A percentile compares a stretch with the other conserved stretches of the same genome.
These are phyloP conservation scores for Chionodraco myersi DNA, from an alignment of 2,113 vertebrate species.

Conservation along the genomic window DNA sequence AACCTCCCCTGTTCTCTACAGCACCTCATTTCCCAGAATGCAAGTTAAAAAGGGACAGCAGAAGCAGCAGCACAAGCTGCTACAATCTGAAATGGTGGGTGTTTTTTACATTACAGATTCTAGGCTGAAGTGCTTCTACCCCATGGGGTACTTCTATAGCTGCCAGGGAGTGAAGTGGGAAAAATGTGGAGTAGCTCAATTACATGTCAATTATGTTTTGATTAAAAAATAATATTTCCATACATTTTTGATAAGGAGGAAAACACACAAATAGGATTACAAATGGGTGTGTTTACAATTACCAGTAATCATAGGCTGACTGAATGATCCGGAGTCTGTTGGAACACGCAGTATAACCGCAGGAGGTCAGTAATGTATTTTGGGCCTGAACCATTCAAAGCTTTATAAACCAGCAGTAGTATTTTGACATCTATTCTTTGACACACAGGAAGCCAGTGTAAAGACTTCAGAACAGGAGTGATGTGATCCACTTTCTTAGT, in stretches of 20 bases:
- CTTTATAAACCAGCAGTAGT: no score
- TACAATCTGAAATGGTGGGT: constrained; percentile 10
- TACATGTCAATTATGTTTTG: neutral
- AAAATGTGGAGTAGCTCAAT: neutral
- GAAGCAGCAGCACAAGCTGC: constrained; percentile 22
- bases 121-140: neutral
- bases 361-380: no score
- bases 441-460: no score
- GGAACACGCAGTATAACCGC: no score
- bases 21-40: constrained; percentile 63
- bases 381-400: no score
- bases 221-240: neutral
- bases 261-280: no score
- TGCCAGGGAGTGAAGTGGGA: neutral
- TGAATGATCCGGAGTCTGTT: no score
- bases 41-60: constrained; percentile 26
- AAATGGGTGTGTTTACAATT: neutral
- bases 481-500: no score
- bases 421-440: no score
- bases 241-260: neutral
- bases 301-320: neutral
- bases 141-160: neutral
- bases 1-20: constrained; percentile 44
- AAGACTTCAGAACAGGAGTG: no score
- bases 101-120: constrained; percentile 25